These are phyloP conservation scores for Ammodytes marinus DNA, from an alignment of 2,113 vertebrate species.

Conservation along the genomic window DNA sequence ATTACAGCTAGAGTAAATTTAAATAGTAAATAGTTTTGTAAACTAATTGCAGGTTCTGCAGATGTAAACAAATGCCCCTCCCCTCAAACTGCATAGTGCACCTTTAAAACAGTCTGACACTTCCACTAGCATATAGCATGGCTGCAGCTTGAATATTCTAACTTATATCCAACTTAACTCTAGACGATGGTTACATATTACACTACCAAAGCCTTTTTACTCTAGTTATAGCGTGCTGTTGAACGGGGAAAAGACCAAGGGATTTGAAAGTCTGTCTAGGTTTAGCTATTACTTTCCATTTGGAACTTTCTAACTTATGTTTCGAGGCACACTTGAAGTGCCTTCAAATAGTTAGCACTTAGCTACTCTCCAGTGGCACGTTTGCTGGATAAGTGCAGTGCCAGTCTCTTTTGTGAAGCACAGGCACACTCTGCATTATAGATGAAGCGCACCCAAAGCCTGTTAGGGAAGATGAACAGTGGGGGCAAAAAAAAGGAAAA, in stretches of 20 bases:
- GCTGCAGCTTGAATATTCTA: constrained; percentile 5
- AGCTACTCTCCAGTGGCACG: constrained; percentile 81
- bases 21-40: too few relatives aligned
- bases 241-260: constrained; percentile 53
- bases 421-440: constrained; percentile 80
- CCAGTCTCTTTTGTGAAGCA: constrained; percentile 76
- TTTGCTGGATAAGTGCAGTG: constrained; percentile 76
- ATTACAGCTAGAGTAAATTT: too few relatives aligned
- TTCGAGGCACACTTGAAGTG: constrained; percentile 79
- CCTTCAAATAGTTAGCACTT: constrained; percentile 80
- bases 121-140: neutral
- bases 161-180: constrained; percentile 33
- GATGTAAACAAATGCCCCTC: too few relatives aligned
- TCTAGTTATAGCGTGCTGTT: constrained; percentile 54
- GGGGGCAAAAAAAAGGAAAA: constrained; percentile 70
- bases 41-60: too few relatives aligned
- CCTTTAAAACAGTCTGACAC: constrained; percentile 1
- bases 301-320: constrained; percentile 77
- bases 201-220: constrained; percentile 29
- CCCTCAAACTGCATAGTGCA: too few relatives aligned
- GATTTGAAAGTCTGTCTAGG: constrained; percentile 67
- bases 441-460: constrained; percentile 79
- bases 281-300: constrained; percentile 53
- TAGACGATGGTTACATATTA: constrained; percentile 8
- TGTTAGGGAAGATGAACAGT: constrained; percentile 80